Conservation (phyloP, 1,140 invertebrate genomes). For the Trypoxylus dichotomus region DNA sequence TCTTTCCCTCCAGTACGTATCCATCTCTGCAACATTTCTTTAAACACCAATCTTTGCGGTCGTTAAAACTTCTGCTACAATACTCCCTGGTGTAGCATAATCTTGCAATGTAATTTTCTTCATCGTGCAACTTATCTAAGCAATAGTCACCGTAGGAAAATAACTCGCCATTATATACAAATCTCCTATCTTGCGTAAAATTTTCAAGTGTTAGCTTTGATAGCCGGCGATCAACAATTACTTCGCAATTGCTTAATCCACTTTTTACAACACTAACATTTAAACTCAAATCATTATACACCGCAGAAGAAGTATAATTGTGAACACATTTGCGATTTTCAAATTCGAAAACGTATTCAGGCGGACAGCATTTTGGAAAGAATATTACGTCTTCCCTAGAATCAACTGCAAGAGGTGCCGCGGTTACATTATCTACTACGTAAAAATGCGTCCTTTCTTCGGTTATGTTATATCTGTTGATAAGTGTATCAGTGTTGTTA, state of each 20-base stretch:
- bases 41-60: not conserved
- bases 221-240: slow-evolving; percentile 8
- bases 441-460: not conserved
- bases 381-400: not conserved
- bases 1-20: not conserved
- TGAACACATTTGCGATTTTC: not conserved
- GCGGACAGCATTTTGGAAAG: slow-evolving; percentile 28
- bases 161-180: not conserved
- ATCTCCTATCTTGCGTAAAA: not conserved
- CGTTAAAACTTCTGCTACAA: not conserved
- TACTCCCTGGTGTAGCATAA: not conserved
- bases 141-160: slow-evolving; percentile 1
- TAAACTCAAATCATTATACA: slow-evolving; percentile 17
- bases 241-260: slow-evolving; percentile 6
- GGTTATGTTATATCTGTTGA: not conserved
- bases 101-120: not conserved
- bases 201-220: not conserved
- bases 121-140: not conserved
- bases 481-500: not conserved
- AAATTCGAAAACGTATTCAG: not conserved
- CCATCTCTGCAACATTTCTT: slow-evolving; percentile 16
- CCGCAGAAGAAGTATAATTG: not conserved
- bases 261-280: not conserved
- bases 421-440: not conserved
- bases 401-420: not conserved